Evolutionary conservation across 2,888 invertebrate genomes (phyloP).

Genomic region (Ichneumon xanthorius): DNA sequence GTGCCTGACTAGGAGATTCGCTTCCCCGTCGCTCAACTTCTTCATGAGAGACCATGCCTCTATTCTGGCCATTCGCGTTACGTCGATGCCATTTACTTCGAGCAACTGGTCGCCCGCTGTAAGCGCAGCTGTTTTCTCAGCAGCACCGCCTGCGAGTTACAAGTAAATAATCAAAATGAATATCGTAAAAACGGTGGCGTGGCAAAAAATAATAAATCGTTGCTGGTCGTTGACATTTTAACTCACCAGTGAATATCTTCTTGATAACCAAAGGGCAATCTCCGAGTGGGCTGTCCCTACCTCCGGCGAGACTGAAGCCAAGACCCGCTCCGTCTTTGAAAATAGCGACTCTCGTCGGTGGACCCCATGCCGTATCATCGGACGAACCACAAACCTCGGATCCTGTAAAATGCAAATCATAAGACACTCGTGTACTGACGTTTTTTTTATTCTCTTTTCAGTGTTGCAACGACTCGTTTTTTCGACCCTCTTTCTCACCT

Average conservation of each 20-base stretch:
- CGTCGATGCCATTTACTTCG: slow-evolving; percentile 92
- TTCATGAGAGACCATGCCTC: slow-evolving; percentile 98
- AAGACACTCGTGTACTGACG: not conserved
- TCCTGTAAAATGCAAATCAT: slow-evolving; percentile 71
- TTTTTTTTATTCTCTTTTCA: not conserved
- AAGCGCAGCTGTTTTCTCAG: slow-evolving; percentile 94
- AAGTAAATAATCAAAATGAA: not conserved
- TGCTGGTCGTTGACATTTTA: not conserved
- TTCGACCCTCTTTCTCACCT: slow-evolving; percentile 70
- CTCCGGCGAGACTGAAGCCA: slow-evolving; percentile 97
- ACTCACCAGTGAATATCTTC: slow-evolving; percentile 96
- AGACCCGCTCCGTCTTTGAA: slow-evolving; percentile 94
- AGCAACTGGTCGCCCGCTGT: slow-evolving; percentile 95
- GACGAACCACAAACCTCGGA: slow-evolving; percentile 79
- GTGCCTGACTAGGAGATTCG: slow-evolving; percentile 87
- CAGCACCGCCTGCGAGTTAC: slow-evolving; percentile 91
- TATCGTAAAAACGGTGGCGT: not conserved
- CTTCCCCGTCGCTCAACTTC: slow-evolving; percentile 93
- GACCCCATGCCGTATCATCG: slow-evolving; percentile 86
- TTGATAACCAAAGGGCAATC: slow-evolving; percentile 95
- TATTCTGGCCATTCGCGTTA: slow-evolving; percentile 94
- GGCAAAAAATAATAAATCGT: not conserved
- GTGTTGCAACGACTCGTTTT: not conserved
- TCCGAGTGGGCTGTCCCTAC: slow-evolving; percentile 95
- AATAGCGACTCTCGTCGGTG: slow-evolving; percentile 86